phyloP scores from a whole-genome alignment of 2,113 vertebrate species.

The Oxyura jamaicensis region DNA sequence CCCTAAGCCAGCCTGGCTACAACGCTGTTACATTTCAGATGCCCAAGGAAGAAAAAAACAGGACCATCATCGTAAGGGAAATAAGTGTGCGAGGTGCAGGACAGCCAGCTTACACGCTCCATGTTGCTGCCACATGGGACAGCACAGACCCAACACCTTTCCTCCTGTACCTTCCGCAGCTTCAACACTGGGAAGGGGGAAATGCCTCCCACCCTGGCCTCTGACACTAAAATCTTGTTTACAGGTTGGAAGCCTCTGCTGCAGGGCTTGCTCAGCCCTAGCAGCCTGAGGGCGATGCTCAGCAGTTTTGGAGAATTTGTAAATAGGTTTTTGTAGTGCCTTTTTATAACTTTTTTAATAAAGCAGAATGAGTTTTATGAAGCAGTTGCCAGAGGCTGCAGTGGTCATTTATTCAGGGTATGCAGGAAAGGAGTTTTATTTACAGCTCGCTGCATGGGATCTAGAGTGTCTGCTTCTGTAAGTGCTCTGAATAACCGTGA shows the following conservation, averaged over 20 bases:
- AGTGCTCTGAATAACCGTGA: background rate
- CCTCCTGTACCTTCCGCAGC: background rate
- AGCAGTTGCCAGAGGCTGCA: background rate
- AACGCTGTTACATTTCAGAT: background rate
- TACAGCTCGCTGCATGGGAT: background rate
- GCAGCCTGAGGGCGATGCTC: background rate
- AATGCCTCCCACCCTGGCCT: background rate
- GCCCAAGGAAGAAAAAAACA: background rate
- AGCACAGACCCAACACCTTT: background rate
- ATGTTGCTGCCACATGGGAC: rapidly evolving
- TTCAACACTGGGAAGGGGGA: background rate
- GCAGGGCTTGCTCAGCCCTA: background rate
- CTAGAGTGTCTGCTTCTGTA: background rate
- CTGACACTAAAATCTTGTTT: conserved; percentile 37
- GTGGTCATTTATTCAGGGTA: rapidly evolving
- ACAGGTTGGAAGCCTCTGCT: background rate
- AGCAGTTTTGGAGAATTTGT: conserved; percentile 5
- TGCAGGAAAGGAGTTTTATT: background rate
- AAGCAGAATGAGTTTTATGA: conserved; percentile 25
- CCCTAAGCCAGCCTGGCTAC: background rate
- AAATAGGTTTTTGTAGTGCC: conserved; percentile 32
- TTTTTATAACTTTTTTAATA: conserved; percentile 63
- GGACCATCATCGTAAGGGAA: background rate
- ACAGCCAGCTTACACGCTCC: rapidly evolving
- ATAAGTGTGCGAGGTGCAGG: background rate